These are phyloP conservation scores for Heliocidaris tuberculata DNA, from an alignment of 35 echinoderm and acorn worm genomes.

Conservation along the genomic window DNA sequence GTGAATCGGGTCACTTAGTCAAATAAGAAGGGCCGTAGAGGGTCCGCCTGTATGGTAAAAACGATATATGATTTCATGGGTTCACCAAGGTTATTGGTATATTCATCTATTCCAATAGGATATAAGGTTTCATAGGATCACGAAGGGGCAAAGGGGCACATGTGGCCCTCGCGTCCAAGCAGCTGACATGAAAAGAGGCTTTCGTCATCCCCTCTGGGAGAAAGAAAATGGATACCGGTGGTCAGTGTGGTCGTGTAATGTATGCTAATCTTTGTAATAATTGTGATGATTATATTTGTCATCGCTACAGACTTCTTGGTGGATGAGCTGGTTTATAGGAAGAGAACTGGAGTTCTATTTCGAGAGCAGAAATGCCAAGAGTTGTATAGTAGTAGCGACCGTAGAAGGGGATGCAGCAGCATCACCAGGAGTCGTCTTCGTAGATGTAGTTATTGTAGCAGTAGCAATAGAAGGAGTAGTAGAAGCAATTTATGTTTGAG, in stretches of 20 bases:
- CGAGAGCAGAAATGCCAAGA: not conserved
- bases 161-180: not conserved
- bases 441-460: not conserved
- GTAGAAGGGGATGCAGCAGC: not conserved
- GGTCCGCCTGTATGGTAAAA: not conserved
- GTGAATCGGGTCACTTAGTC: not conserved
- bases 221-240: not conserved
- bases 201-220: not conserved
- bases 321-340: not conserved
- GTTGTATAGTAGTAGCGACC: not conserved
- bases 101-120: conserved; percentile 13
- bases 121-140: not conserved
- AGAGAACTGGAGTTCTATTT: not conserved
- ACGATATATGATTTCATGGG: not conserved
- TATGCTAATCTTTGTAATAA: not conserved
- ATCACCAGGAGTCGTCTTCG: not conserved
- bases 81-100: not conserved
- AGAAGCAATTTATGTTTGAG: not conserved
- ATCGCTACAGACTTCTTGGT: not conserved
- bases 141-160: not conserved
- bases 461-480: not conserved
- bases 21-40: not conserved
- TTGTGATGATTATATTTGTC: not conserved
- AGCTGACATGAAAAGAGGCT: not conserved
- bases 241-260: conserved; percentile 1